Evolutionary conservation across 2,113 vertebrate species (phyloP), one percentile per base, ranked within the genome.

Genomic region (Cavia porcellus): DNA sequence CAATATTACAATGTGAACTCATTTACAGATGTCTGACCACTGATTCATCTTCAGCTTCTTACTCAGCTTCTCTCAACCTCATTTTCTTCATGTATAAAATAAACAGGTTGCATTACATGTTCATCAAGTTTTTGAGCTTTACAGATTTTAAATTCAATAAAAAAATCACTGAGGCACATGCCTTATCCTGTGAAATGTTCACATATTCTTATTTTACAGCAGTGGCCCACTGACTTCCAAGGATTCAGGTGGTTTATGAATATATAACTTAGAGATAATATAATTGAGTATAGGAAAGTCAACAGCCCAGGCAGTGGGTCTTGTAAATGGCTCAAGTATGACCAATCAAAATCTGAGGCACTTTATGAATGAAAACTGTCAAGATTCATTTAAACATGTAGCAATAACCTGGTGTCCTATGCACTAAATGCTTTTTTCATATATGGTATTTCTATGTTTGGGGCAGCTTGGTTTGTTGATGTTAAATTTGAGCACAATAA

Each of bases 91-190:
- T 35, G 47, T 81, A 42, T 24, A 90, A 91, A 94, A 68, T 19
- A 24, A 86, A 77, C 7, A 52, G 20, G 0, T 52, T 93, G 59
- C 61, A 52, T 74, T 35, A 72, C 2, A 90, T 59, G 4, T 30
- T 85, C 62, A 88, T 50, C 22, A 95, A 52, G 57, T 0, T 38
- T 66, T 81, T 20, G 20, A 94, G 10, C 1, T 50, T 92, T 70
- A 82, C 3, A 45, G 42, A 28, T 70, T 91, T 66, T 68, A 22
- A 91, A 57, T 93, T 70, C n/a, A 89, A 19, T 90, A 97, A 90
- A 15, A 92, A 89, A 86, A 80, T 0, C 12, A 38, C 1, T 14
- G 68, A 79, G 1, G 45, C 20, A 70, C 15, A 77, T 28, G 19
- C 25, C 61, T 4, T 45, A 52, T 42, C 86, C 35, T 13, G 47